Conservation (phyloP, 1,140 invertebrate species). For the Drosophila pruinosa region DNA sequence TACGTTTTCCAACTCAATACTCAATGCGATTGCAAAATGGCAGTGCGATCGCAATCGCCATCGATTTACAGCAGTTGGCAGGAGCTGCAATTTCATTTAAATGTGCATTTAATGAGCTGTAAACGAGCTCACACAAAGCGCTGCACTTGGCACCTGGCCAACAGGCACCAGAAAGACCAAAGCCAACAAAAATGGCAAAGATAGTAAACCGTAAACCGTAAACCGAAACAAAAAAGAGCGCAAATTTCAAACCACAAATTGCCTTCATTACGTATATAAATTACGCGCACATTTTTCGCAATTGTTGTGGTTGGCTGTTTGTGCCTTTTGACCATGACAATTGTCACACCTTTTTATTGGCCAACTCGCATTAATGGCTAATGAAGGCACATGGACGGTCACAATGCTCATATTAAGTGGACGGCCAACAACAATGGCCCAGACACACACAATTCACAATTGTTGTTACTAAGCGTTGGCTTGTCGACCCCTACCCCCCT, state of each 20-base stretch:
- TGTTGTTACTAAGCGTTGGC: slow-evolving; percentile 43
- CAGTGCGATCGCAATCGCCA: slow-evolving; percentile 13
- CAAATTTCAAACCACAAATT: slow-evolving; percentile 26
- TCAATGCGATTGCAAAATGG: slow-evolving; percentile 30
- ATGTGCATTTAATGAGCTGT: slow-evolving; percentile 55
- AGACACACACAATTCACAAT: slow-evolving; percentile 54
- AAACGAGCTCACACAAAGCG: slow-evolving; percentile 25
- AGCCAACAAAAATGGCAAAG: not conserved
- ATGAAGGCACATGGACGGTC: slow-evolving; percentile 64
- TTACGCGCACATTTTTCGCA: slow-evolving; percentile 26
- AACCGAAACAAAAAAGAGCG: not conserved
- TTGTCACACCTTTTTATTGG: slow-evolving; percentile 72
- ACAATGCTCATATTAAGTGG: slow-evolving; percentile 37
- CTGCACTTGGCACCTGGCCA: slow-evolving; percentile 36
- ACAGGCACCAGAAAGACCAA: not conserved
- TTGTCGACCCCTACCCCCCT: no score
- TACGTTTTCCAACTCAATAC: slow-evolving; percentile 19
- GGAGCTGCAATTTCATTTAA: not conserved
- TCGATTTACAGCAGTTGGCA: slow-evolving; percentile 2
- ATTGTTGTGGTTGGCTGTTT: not conserved
- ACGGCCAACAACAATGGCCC: slow-evolving; percentile 32
- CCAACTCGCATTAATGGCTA: slow-evolving; percentile 62
- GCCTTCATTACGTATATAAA: slow-evolving; percentile 42
- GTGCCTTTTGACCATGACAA: slow-evolving; percentile 43
- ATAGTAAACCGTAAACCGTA: no score